These are phyloP conservation scores for Cacatua alba DNA, from an alignment of 2,113 vertebrate genomes.

Conservation along the genomic window DNA sequence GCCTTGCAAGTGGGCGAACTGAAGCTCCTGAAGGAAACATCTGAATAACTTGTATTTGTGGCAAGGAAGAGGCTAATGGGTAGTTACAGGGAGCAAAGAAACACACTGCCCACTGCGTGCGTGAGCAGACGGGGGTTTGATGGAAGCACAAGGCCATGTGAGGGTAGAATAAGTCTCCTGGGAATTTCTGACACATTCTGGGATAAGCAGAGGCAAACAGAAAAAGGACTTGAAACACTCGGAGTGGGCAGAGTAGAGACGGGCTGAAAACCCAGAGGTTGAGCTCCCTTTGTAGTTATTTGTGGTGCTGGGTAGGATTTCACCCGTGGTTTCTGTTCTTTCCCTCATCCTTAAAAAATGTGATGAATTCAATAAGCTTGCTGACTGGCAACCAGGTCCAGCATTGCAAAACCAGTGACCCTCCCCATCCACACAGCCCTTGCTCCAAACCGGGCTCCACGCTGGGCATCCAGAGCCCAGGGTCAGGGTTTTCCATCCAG, in stretches of 20 bases:
- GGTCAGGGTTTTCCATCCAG: not conserved
- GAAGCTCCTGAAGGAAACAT: not conserved
- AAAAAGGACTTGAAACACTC: not conserved
- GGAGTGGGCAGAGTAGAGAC: not conserved
- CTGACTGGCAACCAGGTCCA: not conserved
- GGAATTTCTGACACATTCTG: not conserved
- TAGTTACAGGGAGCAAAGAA: not conserved
- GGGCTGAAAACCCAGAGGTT: not conserved
- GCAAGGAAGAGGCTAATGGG: not conserved
- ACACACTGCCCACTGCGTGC: not conserved
- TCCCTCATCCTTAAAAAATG: conserved; percentile 57
- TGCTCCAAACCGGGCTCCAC: not conserved
- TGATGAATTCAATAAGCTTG: not conserved
- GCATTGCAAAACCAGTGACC: not conserved
- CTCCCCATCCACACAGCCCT: not conserved
- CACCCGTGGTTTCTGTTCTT: conserved; percentile 45
- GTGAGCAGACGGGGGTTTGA: not conserved
- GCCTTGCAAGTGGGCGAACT: not conserved
- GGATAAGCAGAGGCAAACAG: not conserved
- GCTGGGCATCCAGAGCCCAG: not conserved
- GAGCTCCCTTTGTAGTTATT: conserved; percentile 39
- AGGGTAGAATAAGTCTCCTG: not conserved
- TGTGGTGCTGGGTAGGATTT: conserved; percentile 51
- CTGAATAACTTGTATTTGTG: not conserved
- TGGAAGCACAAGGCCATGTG: not conserved